Evolutionary conservation across 1,140 invertebrate species (phyloP).

Genomic region (Drosophila bipectinata): DNA sequence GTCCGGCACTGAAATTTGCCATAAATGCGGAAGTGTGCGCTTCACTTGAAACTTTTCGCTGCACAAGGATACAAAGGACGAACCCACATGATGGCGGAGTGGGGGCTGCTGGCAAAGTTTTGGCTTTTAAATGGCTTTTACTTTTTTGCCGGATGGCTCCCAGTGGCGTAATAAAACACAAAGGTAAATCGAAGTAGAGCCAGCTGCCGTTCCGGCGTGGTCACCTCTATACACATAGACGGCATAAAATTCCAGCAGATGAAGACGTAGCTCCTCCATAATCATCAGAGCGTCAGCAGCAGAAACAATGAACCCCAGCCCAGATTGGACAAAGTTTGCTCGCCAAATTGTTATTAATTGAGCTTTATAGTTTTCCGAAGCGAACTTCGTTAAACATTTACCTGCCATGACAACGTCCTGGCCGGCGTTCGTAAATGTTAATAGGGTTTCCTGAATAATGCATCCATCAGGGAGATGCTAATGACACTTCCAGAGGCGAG

Average conservation of each 20-base stretch:
- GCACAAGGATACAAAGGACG: conserved; percentile 32
- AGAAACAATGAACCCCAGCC: conserved; percentile 38
- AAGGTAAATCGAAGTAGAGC: conserved; percentile 77
- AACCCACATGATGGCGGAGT: conserved; percentile 23
- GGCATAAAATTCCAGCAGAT: conserved; percentile 60
- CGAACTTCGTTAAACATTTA: conserved; percentile 63
- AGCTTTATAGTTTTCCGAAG: conserved; percentile 77
- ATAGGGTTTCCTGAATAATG: conserved; percentile 57
- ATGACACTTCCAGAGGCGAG: conserved; percentile 31
- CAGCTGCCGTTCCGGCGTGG: conserved; percentile 27
- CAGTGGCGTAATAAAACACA: conserved; percentile 79
- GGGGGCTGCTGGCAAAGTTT: conserved; percentile 64
- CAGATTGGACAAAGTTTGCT: conserved; percentile 62
- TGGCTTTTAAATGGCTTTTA: conserved; percentile 82
- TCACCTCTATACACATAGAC: conserved; percentile 21
- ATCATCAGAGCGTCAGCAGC: conserved; percentile 36
- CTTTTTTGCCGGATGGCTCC: conserved; percentile 78
- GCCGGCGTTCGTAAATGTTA: conserved; percentile 46
- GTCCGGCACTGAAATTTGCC: conserved; percentile 62
- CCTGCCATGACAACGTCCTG: conserved; percentile 10
- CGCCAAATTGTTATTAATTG: conserved; percentile 80
- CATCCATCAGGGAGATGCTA: conserved; percentile 45
- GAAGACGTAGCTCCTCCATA: conserved; percentile 19
- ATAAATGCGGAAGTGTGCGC: conserved; percentile 70
- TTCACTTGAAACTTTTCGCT: conserved; percentile 57